Percentiles rank a stretch among this genome's conserved stretches.
phyloP scores from a whole-genome alignment of 23 tunicate genomes.

The Oikopleura vanhoeffeni region DNA sequence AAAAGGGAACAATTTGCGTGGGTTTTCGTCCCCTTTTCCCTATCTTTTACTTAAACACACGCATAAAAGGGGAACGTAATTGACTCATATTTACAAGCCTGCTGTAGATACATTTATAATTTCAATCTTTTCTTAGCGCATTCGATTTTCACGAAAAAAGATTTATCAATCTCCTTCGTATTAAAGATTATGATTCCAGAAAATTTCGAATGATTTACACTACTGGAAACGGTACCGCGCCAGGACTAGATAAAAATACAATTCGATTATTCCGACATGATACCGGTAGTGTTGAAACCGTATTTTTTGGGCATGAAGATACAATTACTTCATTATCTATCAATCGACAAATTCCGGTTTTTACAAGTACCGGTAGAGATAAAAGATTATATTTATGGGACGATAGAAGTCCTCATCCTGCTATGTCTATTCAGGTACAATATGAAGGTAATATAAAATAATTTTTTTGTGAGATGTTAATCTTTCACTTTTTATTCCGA shows the following conservation, averaged over 20 bases:
- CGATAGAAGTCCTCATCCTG: neutral
- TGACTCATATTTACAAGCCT: no score
- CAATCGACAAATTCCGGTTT: neutral
- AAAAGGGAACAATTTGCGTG: no score
- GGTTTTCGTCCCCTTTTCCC: no score
- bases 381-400: neutral
- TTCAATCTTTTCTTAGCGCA: no score
- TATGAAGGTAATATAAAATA: no score
- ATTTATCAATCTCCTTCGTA: neutral
- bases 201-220: neutral
- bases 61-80: no score
- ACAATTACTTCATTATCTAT: neutral
- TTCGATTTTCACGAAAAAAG: no score
- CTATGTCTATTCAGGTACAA: no score
- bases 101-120: no score
- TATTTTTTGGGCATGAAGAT: neutral
- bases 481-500: no score
- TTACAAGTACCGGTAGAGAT: neutral
- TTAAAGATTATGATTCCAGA: neutral
- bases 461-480: no score
- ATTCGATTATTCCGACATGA: neutral
- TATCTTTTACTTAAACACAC: no score
- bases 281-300: neutral
- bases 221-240: neutral
- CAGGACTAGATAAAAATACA: neutral